These are phyloP conservation scores for Oophaga pumilio DNA, from an alignment of 2,113 vertebrate species.

Conservation along the genomic window DNA sequence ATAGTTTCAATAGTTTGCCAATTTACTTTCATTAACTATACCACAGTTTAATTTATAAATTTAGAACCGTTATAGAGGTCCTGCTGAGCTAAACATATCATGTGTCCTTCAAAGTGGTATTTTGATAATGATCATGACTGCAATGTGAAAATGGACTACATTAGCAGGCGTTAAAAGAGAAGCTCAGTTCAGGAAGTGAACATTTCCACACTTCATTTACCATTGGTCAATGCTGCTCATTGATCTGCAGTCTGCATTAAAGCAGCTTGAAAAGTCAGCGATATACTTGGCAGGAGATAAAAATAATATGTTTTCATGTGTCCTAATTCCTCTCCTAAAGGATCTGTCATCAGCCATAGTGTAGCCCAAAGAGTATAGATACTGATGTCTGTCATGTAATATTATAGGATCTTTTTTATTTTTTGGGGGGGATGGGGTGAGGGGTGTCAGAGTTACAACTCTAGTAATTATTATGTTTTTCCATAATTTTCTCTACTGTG, in stretches of 20 bases:
- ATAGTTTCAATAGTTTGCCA: not conserved
- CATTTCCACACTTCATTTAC: not conserved
- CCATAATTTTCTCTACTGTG: conserved; percentile 38
- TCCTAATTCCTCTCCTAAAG: conserved; percentile 30
- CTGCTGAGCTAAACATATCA: not conserved
- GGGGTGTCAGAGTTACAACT: not conserved
- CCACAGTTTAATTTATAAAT: not conserved
- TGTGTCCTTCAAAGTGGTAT: not conserved
- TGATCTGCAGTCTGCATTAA: conserved; percentile 9
- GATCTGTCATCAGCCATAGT: conserved; percentile 24
- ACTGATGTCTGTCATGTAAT: conserved; percentile 18
- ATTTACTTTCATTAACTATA: not conserved
- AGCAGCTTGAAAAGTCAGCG: conserved; percentile 26
- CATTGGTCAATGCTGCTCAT: conserved; percentile 17
- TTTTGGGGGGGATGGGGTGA: no score
- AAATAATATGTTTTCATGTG: conserved; percentile 13
- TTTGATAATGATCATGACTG: conserved; percentile 11
- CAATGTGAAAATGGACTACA: not conserved
- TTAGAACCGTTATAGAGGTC: not conserved
- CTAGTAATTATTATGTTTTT: conserved; percentile 6
- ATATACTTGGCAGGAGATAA: conserved; percentile 28
- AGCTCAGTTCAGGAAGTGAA: conserved; percentile 39
- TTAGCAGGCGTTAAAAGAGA: conserved; percentile 42
- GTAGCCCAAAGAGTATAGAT: not conserved
- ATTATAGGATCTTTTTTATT: not conserved